Evolutionary conservation across 2,113 vertebrate species (phyloP).

Genomic region (Montifringilla adamsi): DNA sequence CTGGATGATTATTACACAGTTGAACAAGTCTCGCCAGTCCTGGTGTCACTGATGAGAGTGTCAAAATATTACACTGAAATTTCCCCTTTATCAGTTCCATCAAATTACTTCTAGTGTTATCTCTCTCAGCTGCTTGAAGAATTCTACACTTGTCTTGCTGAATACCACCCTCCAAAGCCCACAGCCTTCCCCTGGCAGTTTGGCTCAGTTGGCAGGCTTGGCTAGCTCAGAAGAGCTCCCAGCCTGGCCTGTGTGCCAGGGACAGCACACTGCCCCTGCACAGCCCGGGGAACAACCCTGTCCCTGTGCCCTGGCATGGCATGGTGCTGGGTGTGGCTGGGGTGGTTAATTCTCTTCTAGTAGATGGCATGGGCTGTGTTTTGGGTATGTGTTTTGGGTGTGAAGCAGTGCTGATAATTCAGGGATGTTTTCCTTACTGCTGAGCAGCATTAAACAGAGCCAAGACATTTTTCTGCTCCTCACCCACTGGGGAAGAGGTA

Average conservation of each 20-base stretch:
- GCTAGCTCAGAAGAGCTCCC: neutral
- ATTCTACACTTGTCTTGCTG: neutral
- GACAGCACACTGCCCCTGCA: too few species aligned
- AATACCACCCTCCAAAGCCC: neutral
- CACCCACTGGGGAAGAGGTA: neutral
- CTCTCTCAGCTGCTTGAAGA: neutral
- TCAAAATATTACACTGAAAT: neutral
- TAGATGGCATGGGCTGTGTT: neutral
- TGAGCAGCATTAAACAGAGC: neutral
- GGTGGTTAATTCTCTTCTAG: too few species aligned
- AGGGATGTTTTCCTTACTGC: neutral
- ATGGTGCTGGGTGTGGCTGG: neutral
- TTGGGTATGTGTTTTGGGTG: neutral
- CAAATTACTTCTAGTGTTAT: neutral
- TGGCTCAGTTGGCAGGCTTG: neutral
- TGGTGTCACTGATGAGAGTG: neutral
- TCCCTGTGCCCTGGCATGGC: fast-evolving
- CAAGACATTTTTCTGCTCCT: neutral
- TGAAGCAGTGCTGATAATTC: neutral
- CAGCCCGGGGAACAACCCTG: fast-evolving
- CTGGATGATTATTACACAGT: neutral
- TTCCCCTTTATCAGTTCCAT: neutral
- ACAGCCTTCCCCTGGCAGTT: neutral
- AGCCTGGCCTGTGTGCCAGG: neutral
- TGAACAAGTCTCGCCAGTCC: neutral